phyloP scores from a whole-genome alignment of 2,113 vertebrate genomes.

The Ophthalmolycus amberensis region DNA sequence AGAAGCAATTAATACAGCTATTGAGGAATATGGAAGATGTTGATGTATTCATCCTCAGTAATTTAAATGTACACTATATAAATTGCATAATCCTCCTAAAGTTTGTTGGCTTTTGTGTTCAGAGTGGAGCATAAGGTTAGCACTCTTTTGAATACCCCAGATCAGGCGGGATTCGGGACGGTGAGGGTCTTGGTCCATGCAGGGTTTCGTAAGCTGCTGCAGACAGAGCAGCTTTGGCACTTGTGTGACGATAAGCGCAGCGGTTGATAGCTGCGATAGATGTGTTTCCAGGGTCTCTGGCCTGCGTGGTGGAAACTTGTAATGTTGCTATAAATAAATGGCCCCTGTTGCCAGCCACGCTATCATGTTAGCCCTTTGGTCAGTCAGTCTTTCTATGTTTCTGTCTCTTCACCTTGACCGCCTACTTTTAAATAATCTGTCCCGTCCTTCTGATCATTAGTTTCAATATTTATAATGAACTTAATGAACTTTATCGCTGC shows the following conservation, averaged over 20 bases:
- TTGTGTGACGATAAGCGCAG: conserved; percentile 51
- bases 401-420: background rate
- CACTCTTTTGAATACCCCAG: background rate
- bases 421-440: background rate
- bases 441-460: background rate
- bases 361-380: conserved; percentile 17
- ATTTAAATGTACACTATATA: background rate
- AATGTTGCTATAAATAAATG: conserved; percentile 78
- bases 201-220: conserved; percentile 39
- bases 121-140: background rate
- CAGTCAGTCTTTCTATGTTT: background rate
- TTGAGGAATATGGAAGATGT: too few species aligned
- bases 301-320: conserved; percentile 70
- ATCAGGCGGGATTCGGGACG: background rate
- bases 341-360: conserved; percentile 63
- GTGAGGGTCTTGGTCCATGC: background rate
- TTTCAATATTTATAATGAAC: background rate
- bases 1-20: background rate
- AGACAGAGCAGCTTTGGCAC: conserved; percentile 44
- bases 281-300: conserved; percentile 66
- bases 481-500: background rate
- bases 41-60: background rate
- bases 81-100: background rate
- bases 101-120: background rate
- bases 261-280: conserved; percentile 52